Evolutionary conservation across 2,888 invertebrate genomes (phyloP).

Genomic region (Sinhomidia bicolor): DNA sequence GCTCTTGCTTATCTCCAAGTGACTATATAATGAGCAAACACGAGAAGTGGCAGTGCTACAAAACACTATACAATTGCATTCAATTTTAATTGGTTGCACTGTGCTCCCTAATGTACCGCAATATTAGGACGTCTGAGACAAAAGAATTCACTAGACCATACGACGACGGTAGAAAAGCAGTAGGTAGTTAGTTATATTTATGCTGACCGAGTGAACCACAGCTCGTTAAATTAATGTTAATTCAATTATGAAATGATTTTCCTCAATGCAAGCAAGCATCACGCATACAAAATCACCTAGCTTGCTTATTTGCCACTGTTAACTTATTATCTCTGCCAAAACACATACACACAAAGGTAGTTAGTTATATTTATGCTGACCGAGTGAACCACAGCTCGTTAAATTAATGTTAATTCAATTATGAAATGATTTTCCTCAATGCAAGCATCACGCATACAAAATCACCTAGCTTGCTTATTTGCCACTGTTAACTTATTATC

Average conservation of each 20-base stretch:
- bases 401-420: constrained; percentile 49
- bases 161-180: background rate
- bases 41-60: background rate
- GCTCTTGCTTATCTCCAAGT: background rate
- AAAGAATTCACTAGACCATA: background rate
- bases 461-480: background rate
- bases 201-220: constrained; percentile 8
- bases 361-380: background rate
- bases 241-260: constrained; percentile 54
- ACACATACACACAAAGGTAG: too few species aligned
- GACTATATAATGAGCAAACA: background rate
- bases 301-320: background rate
- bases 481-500: background rate
- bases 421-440: constrained; percentile 46
- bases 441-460: constrained; percentile 19
- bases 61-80: background rate
- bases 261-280: constrained; percentile 32
- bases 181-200: background rate
- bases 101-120: background rate
- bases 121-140: background rate
- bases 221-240: constrained; percentile 19
- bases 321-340: too few species aligned
- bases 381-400: constrained; percentile 4
- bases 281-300: constrained; percentile 22
- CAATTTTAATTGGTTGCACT: background rate